These are phyloP conservation scores for Plagodis pulveraria DNA, from an alignment of 2,888 invertebrate species.

Conservation along the genomic window DNA sequence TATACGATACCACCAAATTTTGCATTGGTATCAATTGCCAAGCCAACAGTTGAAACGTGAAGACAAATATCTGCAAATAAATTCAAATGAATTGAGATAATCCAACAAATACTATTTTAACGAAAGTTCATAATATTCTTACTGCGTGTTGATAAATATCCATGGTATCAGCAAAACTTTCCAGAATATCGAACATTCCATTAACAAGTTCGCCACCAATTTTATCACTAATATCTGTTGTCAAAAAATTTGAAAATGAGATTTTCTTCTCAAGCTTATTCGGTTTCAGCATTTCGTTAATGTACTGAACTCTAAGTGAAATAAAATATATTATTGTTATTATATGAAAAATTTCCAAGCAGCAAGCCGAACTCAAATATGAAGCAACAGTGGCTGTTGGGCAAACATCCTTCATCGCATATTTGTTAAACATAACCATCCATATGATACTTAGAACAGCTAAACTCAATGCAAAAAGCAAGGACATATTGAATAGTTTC, in stretches of 20 bases:
- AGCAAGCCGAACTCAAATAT: conserved; percentile 40
- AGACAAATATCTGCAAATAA: conserved; percentile 56
- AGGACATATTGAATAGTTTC: conserved; percentile 32
- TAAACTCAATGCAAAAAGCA: conserved; percentile 10
- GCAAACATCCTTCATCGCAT: conserved; percentile 43
- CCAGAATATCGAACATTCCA: conserved; percentile 50
- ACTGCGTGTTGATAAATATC: conserved; percentile 57
- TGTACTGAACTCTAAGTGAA: conserved; percentile 45
- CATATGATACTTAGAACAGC: conserved; percentile 30
- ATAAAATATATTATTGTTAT: conserved; percentile 50
- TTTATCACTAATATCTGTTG: conserved; percentile 10
- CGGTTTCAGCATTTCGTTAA: conserved; percentile 48
- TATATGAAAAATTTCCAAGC: conserved; percentile 47
- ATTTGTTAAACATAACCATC: conserved; percentile 40
- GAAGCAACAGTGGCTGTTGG: conserved; percentile 38
- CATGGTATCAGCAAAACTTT: conserved; percentile 51
- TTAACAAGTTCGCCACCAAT: conserved; percentile 39
- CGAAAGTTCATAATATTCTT: conserved; percentile 28
- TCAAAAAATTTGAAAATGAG: conserved; percentile 10
- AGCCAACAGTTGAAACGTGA: conserved; percentile 50
- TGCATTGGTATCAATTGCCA: conserved; percentile 58
- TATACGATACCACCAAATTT: conserved; percentile 53
- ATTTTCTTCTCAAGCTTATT: conserved; percentile 17
- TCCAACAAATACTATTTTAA: neutral
- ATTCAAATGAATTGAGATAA: conserved; percentile 2